Percentiles rank a stretch among this genome's conserved stretches.
phyloP scores from a whole-genome alignment of 1,140 invertebrate genomes.

The Acromyrmex heyeri region DNA sequence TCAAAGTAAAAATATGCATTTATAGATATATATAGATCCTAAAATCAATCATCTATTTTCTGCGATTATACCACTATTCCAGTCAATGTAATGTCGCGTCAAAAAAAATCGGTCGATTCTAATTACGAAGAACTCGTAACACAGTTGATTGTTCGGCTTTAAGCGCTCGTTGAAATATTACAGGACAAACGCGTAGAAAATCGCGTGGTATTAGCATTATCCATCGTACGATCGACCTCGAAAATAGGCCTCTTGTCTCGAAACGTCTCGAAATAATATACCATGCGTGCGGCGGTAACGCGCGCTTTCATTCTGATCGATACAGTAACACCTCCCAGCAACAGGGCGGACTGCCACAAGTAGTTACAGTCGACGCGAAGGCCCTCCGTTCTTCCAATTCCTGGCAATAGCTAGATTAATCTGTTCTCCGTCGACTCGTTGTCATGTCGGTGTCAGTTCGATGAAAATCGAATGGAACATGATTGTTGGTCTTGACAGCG shows the following conservation, averaged over 20 bases:
- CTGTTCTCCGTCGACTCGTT: conserved; percentile 27
- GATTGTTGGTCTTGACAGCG: neutral
- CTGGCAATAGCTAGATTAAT: conserved; percentile 52
- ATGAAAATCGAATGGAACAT: conserved; percentile 17
- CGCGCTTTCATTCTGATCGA: conserved; percentile 79
- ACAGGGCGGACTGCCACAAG: conserved; percentile 79
- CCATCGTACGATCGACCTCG: conserved; percentile 25
- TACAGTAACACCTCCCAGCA: conserved; percentile 83
- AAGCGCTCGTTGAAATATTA: conserved; percentile 24
- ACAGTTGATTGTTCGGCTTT: neutral
- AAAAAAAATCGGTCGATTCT: conserved; percentile 14
- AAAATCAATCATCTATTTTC: neutral
- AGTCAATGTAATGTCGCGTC: neutral
- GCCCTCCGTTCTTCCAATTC: conserved; percentile 54
- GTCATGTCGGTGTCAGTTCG: neutral
- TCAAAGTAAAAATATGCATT: neutral
- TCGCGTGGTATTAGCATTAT: conserved; percentile 47
- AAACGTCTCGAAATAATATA: conserved; percentile 60
- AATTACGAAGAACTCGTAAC: neutral
- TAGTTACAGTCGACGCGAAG: conserved; percentile 66
- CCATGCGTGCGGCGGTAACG: conserved; percentile 71
- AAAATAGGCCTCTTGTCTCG: conserved; percentile 65
- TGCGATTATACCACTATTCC: neutral
- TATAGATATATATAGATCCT: no score
- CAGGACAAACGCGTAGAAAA: conserved; percentile 25